Evolutionary conservation across 2,888 invertebrate species (phyloP), one percentile per base, ranked within the genome.

Genomic region (Polymixis lichenea): DNA sequence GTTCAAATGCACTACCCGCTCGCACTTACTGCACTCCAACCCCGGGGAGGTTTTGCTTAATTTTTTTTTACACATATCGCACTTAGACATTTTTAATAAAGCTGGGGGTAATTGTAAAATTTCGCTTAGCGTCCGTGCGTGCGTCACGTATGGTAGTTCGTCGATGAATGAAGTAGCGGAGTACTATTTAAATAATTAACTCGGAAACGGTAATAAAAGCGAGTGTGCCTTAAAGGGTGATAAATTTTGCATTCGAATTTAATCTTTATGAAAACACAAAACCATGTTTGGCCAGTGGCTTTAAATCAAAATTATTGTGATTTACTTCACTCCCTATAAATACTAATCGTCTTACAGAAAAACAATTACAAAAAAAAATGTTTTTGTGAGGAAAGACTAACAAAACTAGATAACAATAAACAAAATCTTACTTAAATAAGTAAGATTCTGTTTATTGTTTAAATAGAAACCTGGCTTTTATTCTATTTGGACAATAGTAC

Each of bases 121-220:
- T n/a, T n/a, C n/a, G n/a, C n/a, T n/a, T n/a, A n/a, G n/a, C n/a
- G n/a, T n/a, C n/a, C n/a, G n/a, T n/a, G n/a, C n/a, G n/a, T n/a
- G n/a, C n/a, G n/a, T n/a, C n/a, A n/a, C n/a, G n/a, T n/a, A n/a
- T n/a, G n/a, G n/a, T n/a, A n/a, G n/a, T n/a, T n/a, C n/a, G n/a
- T n/a, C n/a, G n/a, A n/a, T n/a, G n/a, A n/a, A n/a, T n/a, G n/a
- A n/a, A n/a, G 46, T 61, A 56, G 72, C 60, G 15, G 19, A 32
- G 13, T 38, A 7, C 19, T 51, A 71, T 68, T 73, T 61, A 84
- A 83, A 84, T 65, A 73, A 77, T 80, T 9, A 53, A 62, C 15
- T 51, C 43, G 32, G 25, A 46, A 61, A 67, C 65, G 32, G 15
- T 19, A 49, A 53, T n/a, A 53, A 78, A 62, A 55, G 65, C 49